Evolutionary conservation across 2,888 invertebrate species (phyloP).

Genomic region (Anorthoa munda): DNA sequence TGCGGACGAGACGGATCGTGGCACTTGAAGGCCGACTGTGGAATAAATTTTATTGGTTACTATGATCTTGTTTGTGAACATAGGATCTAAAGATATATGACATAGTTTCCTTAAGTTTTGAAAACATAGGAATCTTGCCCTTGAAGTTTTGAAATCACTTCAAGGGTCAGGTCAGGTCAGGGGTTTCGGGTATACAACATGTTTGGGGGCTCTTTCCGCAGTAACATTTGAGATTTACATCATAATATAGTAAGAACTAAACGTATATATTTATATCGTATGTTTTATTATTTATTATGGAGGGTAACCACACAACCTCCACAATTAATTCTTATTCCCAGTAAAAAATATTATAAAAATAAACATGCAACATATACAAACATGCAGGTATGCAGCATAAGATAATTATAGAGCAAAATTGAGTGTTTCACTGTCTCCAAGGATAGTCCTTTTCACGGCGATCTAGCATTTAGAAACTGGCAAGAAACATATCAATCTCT

Average conservation of each 20-base stretch:
- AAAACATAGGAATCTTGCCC: too few species aligned
- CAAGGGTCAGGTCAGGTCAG: too few species aligned
- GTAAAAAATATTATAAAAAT: neutral
- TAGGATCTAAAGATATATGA: neutral
- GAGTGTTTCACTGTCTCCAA: neutral
- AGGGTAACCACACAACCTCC: neutral
- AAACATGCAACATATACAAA: slow-evolving; percentile 52
- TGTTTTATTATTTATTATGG: too few species aligned
- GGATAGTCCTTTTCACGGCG: neutral
- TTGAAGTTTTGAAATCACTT: too few species aligned
- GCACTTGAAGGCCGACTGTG: slow-evolving; percentile 80
- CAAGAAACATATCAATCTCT: too few species aligned
- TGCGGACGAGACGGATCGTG: slow-evolving; percentile 78
- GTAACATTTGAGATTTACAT: too few species aligned
- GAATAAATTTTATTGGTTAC: slow-evolving; percentile 64
- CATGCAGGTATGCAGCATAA: slow-evolving; percentile 54
- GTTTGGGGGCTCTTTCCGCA: neutral
- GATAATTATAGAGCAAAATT: neutral
- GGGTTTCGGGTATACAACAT: too few species aligned
- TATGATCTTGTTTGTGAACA: slow-evolving; percentile 20
- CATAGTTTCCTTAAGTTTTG: neutral
- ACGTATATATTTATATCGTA: too few species aligned
- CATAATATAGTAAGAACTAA: too few species aligned
- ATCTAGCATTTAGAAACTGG: neutral
- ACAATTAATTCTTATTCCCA: neutral